These are phyloP conservation scores for Crotalus viridis DNA, from an alignment of 2,113 vertebrate species.

Conservation along the genomic window DNA sequence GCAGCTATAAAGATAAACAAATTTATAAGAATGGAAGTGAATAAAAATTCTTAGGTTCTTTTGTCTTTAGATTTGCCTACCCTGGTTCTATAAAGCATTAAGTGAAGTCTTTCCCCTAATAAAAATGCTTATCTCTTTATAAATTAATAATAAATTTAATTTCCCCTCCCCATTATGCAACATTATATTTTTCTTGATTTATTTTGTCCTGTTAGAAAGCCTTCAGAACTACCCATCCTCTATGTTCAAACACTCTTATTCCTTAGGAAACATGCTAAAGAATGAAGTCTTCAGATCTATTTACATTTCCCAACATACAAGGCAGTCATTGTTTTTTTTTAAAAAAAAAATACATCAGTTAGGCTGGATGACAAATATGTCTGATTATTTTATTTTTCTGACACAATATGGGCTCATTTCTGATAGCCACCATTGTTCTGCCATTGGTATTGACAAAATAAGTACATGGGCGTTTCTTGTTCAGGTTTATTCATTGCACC, in stretches of 20 bases:
- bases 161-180: not conserved
- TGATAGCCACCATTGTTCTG: constrained; percentile 54
- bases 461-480: constrained; percentile 39
- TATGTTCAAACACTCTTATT: not conserved
- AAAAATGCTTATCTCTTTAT: not conserved
- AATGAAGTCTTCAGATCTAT: constrained; percentile 22
- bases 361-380: not conserved
- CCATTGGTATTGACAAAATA: constrained; percentile 41
- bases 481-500: constrained; percentile 57
- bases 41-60: not conserved
- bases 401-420: constrained; percentile 52
- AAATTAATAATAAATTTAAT: not conserved
- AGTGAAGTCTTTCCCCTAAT: too few relatives aligned
- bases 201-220: not conserved
- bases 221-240: not conserved
- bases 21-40: not conserved
- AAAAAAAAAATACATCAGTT: constrained; percentile 45
- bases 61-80: not conserved
- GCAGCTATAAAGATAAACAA: not conserved
- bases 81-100: not conserved
- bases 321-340: constrained; percentile 2
- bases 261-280: not conserved
- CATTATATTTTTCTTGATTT: not conserved
- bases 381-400: constrained; percentile 48
- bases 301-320: constrained; percentile 43